A percentile compares a stretch with the other conserved stretches of the same genome.
Conservation (phyloP, 2,113 vertebrate genomes). For the Oreocharis arfaki region DNA sequence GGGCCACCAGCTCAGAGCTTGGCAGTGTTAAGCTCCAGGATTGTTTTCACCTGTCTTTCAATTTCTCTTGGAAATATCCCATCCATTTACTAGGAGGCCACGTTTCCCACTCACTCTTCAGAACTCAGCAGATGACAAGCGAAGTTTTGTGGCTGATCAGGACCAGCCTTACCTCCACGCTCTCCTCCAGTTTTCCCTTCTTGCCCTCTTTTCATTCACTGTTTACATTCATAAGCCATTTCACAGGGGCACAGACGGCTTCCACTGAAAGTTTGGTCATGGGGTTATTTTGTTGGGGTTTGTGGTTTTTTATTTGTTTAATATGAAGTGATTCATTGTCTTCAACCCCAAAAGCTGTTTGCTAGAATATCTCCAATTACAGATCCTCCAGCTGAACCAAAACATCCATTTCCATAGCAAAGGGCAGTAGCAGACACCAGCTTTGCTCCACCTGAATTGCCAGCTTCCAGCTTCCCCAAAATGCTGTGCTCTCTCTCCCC, state of each 20-base stretch:
- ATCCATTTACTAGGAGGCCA: neutral
- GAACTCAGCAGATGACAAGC: neutral
- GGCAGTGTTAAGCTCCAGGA: neutral
- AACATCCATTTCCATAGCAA: neutral
- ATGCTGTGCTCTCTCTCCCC: neutral
- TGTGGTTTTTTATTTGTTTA: neutral
- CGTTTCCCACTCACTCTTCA: neutral
- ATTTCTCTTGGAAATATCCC: neutral
- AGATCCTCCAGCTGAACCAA: neutral
- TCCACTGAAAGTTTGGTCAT: neutral
- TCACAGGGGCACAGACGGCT: neutral
- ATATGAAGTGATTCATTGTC: neutral
- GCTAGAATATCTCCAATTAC: neutral
- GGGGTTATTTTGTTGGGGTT: neutral
- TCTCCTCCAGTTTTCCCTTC: neutral
- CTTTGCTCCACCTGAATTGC: neutral
- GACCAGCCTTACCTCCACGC: neutral
- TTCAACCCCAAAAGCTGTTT: neutral
- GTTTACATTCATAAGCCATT: neutral
- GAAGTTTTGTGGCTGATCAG: neutral
- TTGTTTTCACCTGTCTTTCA: neutral
- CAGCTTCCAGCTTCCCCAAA: neutral
- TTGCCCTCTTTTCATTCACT: neutral
- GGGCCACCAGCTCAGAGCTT: neutral
- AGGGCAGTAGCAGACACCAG: neutral